Base-by-base conservation (phyloP, 2,113 vertebrate genomes). In the Spea bombifrons region DNA sequence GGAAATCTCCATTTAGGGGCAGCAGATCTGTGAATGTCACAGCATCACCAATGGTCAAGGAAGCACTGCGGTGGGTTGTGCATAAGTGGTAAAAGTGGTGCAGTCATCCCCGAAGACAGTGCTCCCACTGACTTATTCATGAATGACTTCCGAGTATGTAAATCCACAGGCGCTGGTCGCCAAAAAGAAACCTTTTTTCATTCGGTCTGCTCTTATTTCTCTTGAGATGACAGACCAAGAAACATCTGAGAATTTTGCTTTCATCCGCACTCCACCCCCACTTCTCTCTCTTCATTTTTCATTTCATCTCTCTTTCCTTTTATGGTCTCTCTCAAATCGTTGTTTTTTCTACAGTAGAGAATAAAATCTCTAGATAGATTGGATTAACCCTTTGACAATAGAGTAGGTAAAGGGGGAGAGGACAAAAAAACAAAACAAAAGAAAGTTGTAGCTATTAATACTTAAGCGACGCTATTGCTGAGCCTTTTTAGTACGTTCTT, bases 281-380 rank as follows among this genome's bases (percentile, higher is more conserved):
- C 55, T 50, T 9, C 67, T 15, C 57, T 30, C 59, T 12, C 52
- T 69, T 12, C 59, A 12, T 53, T 15, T 2, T 63, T 15, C 12
- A 57, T 47, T 77, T 44, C 75, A 7, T 63, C 55, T 47, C 44
- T 61, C 43, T 70, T 30, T 43, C 64, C 75, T 48, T 77, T 69
- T 77, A 77, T 70, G 75, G 75, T 61, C 75, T 15, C 52, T 55
- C 43, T 15, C 17, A 69, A 76, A 76, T 76, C 75, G 15, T 69
- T 30, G 44, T 53, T 43, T 76, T 66, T 76, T 76, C 53, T 59
- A 15, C 66, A 68, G 66, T n/a, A 53, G 17, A 12, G 16, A 69
- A 77, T 63, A 64, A 61, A 70, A 77, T 77, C 66, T 77, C 48
- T 55, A 71, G 67, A 63, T 44, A 77, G 64, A 77, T 53, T 53